Base-by-base conservation (phyloP, 2,113 vertebrate genomes). In the Nymphicus hollandicus region DNA sequence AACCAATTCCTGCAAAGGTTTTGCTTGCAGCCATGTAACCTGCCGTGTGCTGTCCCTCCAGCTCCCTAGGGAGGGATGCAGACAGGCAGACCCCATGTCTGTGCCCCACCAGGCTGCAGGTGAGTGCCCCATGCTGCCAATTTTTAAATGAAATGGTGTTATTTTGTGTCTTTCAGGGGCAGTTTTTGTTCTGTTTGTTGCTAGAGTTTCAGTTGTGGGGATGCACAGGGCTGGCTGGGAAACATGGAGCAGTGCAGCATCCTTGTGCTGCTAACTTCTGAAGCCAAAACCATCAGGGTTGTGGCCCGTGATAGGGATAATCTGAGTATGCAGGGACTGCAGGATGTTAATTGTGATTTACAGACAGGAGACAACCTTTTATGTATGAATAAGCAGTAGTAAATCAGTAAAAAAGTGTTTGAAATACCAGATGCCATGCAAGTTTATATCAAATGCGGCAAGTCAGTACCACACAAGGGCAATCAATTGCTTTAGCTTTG, bases 61-160 rank as follows among this genome's bases (percentile, higher is more conserved):
- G 66, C 80, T 29, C 5, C 64, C 80, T 11, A 2, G 61, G 33
- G 37, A 43, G 31, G 46, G 43, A 28, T 69, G 76, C n/a, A 58
- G 56, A n/a, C 0, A 5, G 2, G 5, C 31, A 31, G 74, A 18
- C 13, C 49, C 37, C 3, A 0, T 0, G 28, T 31, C 77, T 41
- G 90, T 13, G 1, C 31, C 44, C 11, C 28, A 0, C 3, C 2
- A 11, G 31, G 52, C 56, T 68, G 65, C 60, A 14, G 41, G 44
- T 19, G 17, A 73, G 63, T 6, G 6, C n/a, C 52, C 7, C 2
- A 16, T 2, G 0, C 0, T 11, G 17, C 0, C 50, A 3, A 2
- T 3, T 79, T 33, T 70, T 7, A 6, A 35, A 6, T 7, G 15
- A 41, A 81, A 24, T 1, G 0, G 7, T 3, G 0, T 37, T 14